Base-by-base conservation (phyloP, 2,888 invertebrate genomes). In the Morpho deidamia region DNA sequence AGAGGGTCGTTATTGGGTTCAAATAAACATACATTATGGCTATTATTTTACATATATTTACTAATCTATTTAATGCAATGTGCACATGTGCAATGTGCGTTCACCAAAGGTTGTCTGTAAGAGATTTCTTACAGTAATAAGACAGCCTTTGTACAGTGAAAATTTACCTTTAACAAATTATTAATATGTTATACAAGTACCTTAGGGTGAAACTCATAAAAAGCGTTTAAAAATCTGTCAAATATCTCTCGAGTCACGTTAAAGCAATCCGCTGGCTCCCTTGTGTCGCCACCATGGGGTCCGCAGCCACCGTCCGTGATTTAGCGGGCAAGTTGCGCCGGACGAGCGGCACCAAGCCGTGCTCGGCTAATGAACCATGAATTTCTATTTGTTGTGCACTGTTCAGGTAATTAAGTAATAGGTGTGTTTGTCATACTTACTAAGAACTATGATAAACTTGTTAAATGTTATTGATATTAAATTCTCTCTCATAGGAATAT, bases 361-460 rank as follows among this genome's bases (percentile, higher is more conserved):
- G 72, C 77, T 76, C 78, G 78, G 74, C 72, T 86, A 86, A 87
- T 87, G 87, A 85, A 86, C 85, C 82, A 82, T 85, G 83, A 76
- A 85, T 85, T 85, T 81, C 78, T 84, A 85, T 86, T 83, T 81
- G 81, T 81, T 83, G 80, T 78, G 67, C 71, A 66, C 69, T 74
- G 69, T 70, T 71, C 81, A 84, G 83, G 84, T 86, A 86, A 86
- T 86, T 86, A 85, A 80, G 69, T 81, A 76, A 80, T 81, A 76
- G 72, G 64, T 70, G 67, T 61, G 61, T 64, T 64, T 63, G 65
- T 65, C 64, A 60, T 61, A 58, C 55, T 61, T 60, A 61, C 58
- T 55, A 45, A 34, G 32, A n/a, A 55, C 50, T 55, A 34, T 43
- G 44, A 50, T 38, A 45, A 40, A 51, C 23, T 54, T 51, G 41